Conservation (phyloP, 2,797 vertebrate species). For the Sebastes hopkinsi region DNA sequence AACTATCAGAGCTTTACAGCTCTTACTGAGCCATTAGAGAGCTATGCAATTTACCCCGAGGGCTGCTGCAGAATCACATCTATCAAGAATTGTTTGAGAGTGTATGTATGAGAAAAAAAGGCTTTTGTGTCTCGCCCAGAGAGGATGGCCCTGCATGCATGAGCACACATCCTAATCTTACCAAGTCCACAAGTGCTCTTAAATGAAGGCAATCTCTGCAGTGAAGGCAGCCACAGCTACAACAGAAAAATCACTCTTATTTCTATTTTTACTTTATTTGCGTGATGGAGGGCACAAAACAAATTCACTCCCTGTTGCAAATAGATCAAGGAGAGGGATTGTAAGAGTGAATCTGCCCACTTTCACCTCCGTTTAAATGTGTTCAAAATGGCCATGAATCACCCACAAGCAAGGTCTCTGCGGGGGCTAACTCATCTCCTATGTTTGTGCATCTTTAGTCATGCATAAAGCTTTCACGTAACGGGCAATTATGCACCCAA, state of each 20-base stretch:
- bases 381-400: constrained; percentile 11
- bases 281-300: background rate
- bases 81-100: background rate
- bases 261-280: background rate
- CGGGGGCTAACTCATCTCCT: background rate
- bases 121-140: constrained; percentile 1
- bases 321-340: background rate
- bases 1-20: background rate
- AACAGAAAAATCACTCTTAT: background rate
- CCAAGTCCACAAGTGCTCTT: background rate
- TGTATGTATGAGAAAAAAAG: background rate
- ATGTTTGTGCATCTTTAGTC: background rate
- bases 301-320: background rate
- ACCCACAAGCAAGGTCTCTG: background rate
- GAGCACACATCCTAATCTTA: constrained; percentile 12
- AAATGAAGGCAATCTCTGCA: background rate
- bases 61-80: background rate
- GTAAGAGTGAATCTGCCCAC: background rate
- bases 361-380: background rate
- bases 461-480: background rate
- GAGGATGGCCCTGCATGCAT: background rate
- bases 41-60: background rate
- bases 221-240: background rate
- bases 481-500: background rate
- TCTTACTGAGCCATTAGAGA: background rate